Percentiles rank a stretch among this genome's conserved stretches.
These are phyloP conservation scores for Dryobota labecula DNA, from an alignment of 2,888 invertebrate species.

Conservation along the genomic window DNA sequence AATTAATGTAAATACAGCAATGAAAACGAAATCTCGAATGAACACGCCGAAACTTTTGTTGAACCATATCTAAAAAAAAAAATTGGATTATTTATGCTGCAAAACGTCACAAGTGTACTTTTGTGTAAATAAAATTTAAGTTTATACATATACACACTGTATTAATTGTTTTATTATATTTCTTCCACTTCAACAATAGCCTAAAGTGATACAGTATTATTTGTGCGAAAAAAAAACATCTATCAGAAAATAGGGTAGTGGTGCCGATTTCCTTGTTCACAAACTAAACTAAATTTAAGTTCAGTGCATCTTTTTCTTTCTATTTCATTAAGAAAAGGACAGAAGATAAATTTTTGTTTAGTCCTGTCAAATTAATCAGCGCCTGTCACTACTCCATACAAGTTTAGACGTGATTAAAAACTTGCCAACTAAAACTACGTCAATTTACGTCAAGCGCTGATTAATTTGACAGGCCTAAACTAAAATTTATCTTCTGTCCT, in stretches of 20 bases:
- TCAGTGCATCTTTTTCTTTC: too few species aligned
- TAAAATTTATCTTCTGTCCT: too few species aligned
- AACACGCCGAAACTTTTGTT: slow-evolving; percentile 56
- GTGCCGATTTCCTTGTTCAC: too few species aligned
- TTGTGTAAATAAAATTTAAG: slow-evolving; percentile 90
- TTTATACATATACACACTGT: slow-evolving; percentile 89
- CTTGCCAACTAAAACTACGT: too few species aligned
- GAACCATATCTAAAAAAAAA: slow-evolving; percentile 47
- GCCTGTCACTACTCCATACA: too few species aligned
- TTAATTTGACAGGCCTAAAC: too few species aligned
- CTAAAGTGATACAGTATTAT: not conserved
- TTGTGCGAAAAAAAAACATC: not conserved
- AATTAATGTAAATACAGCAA: slow-evolving; percentile 64
- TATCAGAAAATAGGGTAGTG: not conserved
- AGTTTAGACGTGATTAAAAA: too few species aligned
- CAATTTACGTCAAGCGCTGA: too few species aligned
- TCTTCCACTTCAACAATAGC: not conserved
- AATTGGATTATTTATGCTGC: slow-evolving; percentile 76
- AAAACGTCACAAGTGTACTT: slow-evolving; percentile 89
- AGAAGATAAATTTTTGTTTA: too few species aligned
- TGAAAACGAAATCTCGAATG: slow-evolving; percentile 65
- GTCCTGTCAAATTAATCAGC: too few species aligned
- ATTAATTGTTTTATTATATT: slow-evolving; percentile 79
- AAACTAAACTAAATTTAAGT: too few species aligned
- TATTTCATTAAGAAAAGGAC: too few species aligned